A percentile compares a stretch with the other conserved stretches of the same genome.
phyloP scores from a whole-genome alignment of 37 sponge, comb jelly and placozoan genomes.

The Halisarca cf. caerulea region DNA sequence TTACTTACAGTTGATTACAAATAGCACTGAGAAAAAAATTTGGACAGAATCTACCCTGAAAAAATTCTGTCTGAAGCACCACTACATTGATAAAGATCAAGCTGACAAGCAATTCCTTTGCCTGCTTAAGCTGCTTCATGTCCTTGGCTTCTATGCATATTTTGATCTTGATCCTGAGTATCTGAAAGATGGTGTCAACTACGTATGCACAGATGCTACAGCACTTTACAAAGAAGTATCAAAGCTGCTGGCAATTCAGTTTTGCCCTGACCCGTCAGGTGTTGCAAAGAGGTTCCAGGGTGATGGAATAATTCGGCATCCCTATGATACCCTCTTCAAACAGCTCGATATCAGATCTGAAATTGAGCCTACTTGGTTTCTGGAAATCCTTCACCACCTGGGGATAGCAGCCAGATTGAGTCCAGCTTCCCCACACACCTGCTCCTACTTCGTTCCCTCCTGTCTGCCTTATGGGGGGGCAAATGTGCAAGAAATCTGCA shows the following conservation, averaged over 20 bases:
- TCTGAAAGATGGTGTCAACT: not conserved
- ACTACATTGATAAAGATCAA: too few relatives aligned
- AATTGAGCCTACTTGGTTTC: not conserved
- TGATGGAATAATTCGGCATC: not conserved
- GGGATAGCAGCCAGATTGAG: not conserved
- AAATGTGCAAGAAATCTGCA: not conserved
- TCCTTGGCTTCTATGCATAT: not conserved
- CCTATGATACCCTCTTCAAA: not conserved
- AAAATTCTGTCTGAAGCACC: too few relatives aligned
- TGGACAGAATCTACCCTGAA: too few relatives aligned
- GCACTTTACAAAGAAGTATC: not conserved
- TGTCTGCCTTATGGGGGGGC: not conserved
- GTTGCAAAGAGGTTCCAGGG: not conserved
- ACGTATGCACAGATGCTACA: not conserved
- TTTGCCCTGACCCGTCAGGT: too few relatives aligned
- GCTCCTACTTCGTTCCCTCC: not conserved
- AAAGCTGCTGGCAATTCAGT: constrained; percentile 18
- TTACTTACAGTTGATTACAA: too few relatives aligned
- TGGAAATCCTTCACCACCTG: not conserved
- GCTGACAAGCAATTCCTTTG: not conserved
- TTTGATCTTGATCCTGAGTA: not conserved
- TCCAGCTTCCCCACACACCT: not conserved
- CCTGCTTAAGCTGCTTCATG: not conserved
- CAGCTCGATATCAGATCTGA: not conserved
- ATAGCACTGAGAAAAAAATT: too few relatives aligned